phyloP scores from a whole-genome alignment of 2,888 invertebrate species.

The Cataglyphis albicans region DNA sequence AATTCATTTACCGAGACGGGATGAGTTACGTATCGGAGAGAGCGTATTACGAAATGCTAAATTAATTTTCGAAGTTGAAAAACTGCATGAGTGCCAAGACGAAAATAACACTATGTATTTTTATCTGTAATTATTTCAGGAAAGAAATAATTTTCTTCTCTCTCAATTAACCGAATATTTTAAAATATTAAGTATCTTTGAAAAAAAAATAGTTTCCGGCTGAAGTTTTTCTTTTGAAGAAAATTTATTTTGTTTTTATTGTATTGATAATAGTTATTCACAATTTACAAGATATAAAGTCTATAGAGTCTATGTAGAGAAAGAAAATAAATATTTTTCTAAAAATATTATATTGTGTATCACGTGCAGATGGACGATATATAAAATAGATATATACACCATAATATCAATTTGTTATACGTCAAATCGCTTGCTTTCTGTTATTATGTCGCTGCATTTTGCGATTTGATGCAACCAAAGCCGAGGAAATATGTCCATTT shows the following conservation, averaged over 20 bases:
- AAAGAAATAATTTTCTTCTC: constrained; percentile 13
- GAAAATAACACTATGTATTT: constrained; percentile 7
- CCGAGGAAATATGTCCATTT: constrained; percentile 47
- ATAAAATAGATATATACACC: neutral
- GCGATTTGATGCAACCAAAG: constrained; percentile 15
- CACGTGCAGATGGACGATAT: neutral
- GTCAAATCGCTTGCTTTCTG: constrained; percentile 23
- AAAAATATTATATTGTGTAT: constrained; percentile 20
- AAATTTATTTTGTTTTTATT: neutral
- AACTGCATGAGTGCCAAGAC: constrained; percentile 19
- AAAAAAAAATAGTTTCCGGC: neutral
- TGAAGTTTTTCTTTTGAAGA: neutral
- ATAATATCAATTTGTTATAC: neutral
- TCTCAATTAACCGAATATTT: constrained; percentile 30
- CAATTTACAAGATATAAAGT: neutral
- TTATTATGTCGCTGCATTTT: constrained; percentile 11
- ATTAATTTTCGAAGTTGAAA: constrained; percentile 48
- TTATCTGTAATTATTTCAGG: constrained; percentile 23
- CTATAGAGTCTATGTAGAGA: neutral
- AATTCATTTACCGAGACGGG: constrained; percentile 61
- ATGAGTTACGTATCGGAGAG: constrained; percentile 45
- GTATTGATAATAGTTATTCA: neutral
- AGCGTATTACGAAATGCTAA: constrained; percentile 46
- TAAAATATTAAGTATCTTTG: neutral
- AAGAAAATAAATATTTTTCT: neutral